Conservation (phyloP, 2,113 vertebrate genomes). For the human (Homo sapiens) region GRCh38 chr20:37586501-37587000, state of each 20-base stretch:
- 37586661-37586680: background rate
- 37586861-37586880: background rate
- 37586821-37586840: constrained; percentile 3
- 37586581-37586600: background rate
- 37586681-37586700: background rate
- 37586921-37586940: too few species aligned
- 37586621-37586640: background rate
- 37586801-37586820: background rate
- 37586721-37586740: background rate
- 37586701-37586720: background rate
- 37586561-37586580: background rate
- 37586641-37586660: background rate
- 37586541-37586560: background rate
- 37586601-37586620: background rate
- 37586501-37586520: background rate
- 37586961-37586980: too few species aligned
- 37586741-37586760: background rate
- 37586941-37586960: too few species aligned
- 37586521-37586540: background rate
- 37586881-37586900: background rate
- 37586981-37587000: too few species aligned
- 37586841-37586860: background rate
- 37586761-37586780: background rate
- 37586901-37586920: background rate
- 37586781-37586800: background rate